Evolutionary conservation across 2,888 invertebrate genomes (phyloP).

Genomic region (Amiota mariae): DNA sequence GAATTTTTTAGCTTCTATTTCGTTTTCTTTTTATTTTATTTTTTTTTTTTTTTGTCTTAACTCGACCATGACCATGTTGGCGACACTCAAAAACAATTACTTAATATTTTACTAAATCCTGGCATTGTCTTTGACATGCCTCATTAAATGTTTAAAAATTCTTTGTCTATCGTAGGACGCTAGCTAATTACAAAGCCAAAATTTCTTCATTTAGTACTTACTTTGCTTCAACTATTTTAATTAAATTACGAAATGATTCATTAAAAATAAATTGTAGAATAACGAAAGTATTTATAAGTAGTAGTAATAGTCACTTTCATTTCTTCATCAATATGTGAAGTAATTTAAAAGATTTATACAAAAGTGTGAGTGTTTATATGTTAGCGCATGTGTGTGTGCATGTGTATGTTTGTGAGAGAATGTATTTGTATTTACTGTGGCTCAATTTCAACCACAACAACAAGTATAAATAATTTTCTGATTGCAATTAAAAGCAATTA

Average conservation of each 20-base stretch:
- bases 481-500: conserved; percentile 67
- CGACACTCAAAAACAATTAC: conserved; percentile 26
- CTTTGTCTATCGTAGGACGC: background rate
- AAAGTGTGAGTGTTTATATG: background rate
- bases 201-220: background rate
- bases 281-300: background rate
- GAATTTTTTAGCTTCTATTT: background rate
- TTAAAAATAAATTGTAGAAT: background rate
- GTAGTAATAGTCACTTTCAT: too few species aligned
- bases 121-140: conserved; percentile 14
- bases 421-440: conserved; percentile 20
- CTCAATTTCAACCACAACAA: conserved; percentile 49
- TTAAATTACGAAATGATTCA: conserved; percentile 6
- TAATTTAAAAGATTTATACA: too few species aligned
- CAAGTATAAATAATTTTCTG: conserved; percentile 61
- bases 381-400: background rate
- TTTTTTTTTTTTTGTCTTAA: background rate
- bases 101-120: conserved; percentile 12
- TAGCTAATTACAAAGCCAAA: background rate
- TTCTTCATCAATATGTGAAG: too few species aligned
- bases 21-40: background rate
- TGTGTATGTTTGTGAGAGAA: background rate
- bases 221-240: conserved; percentile 11
- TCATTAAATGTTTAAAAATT: conserved; percentile 21
- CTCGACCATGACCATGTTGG: conserved; percentile 24